A percentile compares a stretch with the other conserved stretches of the same genome.
phyloP scores from a whole-genome alignment of 1,140 invertebrate genomes.

The Araneus ventricosus region DNA sequence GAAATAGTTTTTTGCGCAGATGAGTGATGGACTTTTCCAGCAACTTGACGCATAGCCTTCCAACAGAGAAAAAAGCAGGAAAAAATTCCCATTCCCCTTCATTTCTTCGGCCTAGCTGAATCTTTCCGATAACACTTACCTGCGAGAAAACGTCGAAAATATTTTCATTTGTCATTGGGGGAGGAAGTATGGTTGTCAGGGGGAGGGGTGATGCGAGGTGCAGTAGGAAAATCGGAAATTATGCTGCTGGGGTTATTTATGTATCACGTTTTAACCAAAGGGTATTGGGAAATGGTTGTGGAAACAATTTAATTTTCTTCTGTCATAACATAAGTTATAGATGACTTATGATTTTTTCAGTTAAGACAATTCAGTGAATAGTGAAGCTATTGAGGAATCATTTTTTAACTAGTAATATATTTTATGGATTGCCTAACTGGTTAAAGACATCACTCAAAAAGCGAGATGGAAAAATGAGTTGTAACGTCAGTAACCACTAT shows the following conservation, averaged over 20 bases:
- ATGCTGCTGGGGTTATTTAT: background rate
- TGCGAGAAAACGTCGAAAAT: background rate
- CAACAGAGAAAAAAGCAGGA: background rate
- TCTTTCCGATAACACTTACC: conserved; percentile 23
- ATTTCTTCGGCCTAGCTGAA: conserved; percentile 11
- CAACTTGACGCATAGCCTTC: background rate
- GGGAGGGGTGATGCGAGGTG: background rate
- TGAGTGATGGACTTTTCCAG: conserved; percentile 14
- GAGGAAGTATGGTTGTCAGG: background rate
- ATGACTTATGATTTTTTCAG: too few relatives aligned
- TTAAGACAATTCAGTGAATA: too few relatives aligned
- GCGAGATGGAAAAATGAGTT: too few relatives aligned
- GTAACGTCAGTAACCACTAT: too few relatives aligned
- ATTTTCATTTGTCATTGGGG: conserved; percentile 23
- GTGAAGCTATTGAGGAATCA: too few relatives aligned
- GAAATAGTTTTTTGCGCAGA: background rate
- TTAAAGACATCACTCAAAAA: too few relatives aligned
- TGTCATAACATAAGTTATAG: too few relatives aligned
- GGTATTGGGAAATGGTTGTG: background rate
- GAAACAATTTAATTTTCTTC: conserved; percentile 12
- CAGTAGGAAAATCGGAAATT: background rate
- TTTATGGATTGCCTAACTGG: too few relatives aligned
- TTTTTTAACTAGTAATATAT: too few relatives aligned
- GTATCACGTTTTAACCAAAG: background rate
- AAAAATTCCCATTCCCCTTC: background rate